Conservation (phyloP, 2,797 vertebrate species). For the Catostomus latipinnis region DNA sequence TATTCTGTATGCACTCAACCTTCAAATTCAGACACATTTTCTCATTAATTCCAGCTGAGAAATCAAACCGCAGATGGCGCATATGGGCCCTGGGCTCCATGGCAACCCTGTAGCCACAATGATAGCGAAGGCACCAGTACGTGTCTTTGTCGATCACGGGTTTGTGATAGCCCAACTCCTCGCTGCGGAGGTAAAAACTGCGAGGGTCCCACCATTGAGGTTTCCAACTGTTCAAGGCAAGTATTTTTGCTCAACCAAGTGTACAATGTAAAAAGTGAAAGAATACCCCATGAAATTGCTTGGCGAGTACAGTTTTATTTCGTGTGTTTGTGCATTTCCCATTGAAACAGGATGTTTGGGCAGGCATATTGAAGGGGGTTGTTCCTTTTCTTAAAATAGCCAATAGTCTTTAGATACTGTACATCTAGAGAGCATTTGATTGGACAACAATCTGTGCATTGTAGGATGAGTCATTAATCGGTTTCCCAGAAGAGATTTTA, state of each 20-base stretch:
- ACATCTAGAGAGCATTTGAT: too few species aligned
- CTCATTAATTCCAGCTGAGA: constrained; percentile 79
- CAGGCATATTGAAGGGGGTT: too few species aligned
- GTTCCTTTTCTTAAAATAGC: too few species aligned
- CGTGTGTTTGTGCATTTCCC: too few species aligned
- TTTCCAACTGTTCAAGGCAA: constrained; percentile 97
- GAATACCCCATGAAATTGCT: too few species aligned
- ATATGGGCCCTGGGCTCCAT: constrained; percentile 89
- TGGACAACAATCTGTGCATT: too few species aligned
- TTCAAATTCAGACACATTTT: constrained; percentile 15
- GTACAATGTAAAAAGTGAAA: too few species aligned
- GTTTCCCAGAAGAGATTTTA: too few species aligned
- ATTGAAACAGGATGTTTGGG: too few species aligned
- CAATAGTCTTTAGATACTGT: too few species aligned
- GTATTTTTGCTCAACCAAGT: background rate
- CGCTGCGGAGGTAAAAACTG: constrained; percentile 90
- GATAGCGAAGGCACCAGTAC: constrained; percentile 89
- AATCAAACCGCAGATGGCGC: constrained; percentile 90
- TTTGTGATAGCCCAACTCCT: constrained; percentile 88
- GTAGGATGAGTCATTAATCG: too few species aligned
- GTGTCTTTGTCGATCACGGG: constrained; percentile 90
- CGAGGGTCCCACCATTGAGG: constrained; percentile 88
- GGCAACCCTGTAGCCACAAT: constrained; percentile 93
- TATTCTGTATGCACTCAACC: constrained; percentile 29
- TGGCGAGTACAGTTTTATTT: too few species aligned